Conservation (phyloP, 2,888 invertebrate genomes). For the Agriopis marginaria region DNA sequence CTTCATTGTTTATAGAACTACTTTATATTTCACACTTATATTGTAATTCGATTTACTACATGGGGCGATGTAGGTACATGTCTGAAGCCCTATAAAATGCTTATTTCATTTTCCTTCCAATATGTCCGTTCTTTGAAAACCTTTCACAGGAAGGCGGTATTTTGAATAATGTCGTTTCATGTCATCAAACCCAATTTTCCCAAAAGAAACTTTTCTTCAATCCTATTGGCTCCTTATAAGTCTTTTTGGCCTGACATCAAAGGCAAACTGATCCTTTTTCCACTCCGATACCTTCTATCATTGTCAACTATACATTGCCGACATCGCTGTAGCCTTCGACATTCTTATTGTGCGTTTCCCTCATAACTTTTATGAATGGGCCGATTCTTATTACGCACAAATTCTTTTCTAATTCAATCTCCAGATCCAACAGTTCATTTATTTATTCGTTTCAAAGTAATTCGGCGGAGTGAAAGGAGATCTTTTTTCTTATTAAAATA, state of each 20-base stretch:
- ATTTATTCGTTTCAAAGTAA: slow-evolving; percentile 83
- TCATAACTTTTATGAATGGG: slow-evolving; percentile 78
- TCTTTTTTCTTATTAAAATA: slow-evolving; percentile 82
- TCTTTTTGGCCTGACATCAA: slow-evolving; percentile 79
- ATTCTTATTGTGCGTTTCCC: slow-evolving; percentile 73
- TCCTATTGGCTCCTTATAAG: slow-evolving; percentile 56
- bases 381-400: slow-evolving; percentile 78
- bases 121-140: slow-evolving; percentile 38
- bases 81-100: slow-evolving; percentile 26
- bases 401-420: slow-evolving; percentile 83
- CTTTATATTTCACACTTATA: too few relatives aligned
- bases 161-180: slow-evolving; percentile 45
- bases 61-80: neutral
- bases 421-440: slow-evolving; percentile 76
- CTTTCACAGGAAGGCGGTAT: slow-evolving; percentile 39
- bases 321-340: slow-evolving; percentile 63
- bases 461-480: slow-evolving; percentile 66
- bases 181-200: slow-evolving; percentile 53
- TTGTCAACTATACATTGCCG: slow-evolving; percentile 63
- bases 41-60: neutral
- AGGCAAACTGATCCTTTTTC: slow-evolving; percentile 81
- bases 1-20: neutral
- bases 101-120: slow-evolving; percentile 31
- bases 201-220: slow-evolving; percentile 53
- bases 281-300: slow-evolving; percentile 75